Base-by-base conservation (phyloP, 2,113 vertebrate genomes). In the Arothron firmamentum region DNA sequence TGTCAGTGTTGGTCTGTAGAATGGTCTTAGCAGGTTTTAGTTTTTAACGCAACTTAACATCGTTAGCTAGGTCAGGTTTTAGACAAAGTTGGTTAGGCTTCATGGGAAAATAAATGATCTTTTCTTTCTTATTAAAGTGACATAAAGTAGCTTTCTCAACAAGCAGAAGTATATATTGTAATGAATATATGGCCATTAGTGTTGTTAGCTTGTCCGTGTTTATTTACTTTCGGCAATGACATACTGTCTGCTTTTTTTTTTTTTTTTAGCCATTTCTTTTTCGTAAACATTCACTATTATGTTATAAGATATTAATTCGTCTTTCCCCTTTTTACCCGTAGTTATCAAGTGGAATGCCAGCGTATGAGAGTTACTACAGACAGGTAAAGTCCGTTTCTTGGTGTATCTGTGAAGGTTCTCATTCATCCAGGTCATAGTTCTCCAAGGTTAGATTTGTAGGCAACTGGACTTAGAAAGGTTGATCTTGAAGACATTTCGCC, bases 351-450 rank as follows among this genome's bases (percentile, higher is more conserved):
- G 95, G 93, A 78, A 94, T 92, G 70, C 91, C 94, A 1, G 67
- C 91, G 8, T 98, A 95, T 23, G 97, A 99, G 68, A 92, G 70
- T 46, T 95, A 94, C 1, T 99, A 97, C 85, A 94, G 96, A 84
- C 93, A 96, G 94, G 97, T 97, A 90, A 42, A 18, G 1, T 38
- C 34, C 9, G 9, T 1, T 12, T 38, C 34, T 11, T 38, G 34
- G 34, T 38, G 34, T 11, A 10, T 38, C n/a, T n/a, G n/a, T n/a
- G n/a, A n/a, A n/a, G n/a, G n/a, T n/a, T n/a, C n/a, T n/a, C n/a
- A n/a, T n/a, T n/a, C n/a, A n/a, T n/a, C n/a, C n/a, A n/a, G n/a
- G n/a, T n/a, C n/a, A n/a, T n/a, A n/a, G n/a, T n/a, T n/a, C n/a
- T n/a, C n/a, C n/a, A n/a, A n/a, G n/a, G n/a, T n/a, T n/a, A n/a